Base-by-base conservation (phyloP, 2,797 vertebrate species). In the Eulemur rubriventer region DNA sequence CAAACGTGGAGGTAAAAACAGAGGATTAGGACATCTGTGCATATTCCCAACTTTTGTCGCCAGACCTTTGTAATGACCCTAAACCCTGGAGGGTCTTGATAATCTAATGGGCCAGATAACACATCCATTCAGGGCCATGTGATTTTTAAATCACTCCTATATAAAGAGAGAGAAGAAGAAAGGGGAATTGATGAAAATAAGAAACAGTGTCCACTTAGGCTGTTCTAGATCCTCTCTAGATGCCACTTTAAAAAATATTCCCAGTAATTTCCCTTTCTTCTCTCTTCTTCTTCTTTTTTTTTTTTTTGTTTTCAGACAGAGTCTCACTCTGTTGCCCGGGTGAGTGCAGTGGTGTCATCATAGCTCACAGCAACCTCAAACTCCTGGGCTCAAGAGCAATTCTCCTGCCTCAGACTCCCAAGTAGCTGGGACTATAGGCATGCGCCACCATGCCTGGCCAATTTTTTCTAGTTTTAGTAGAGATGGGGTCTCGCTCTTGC, bases 111-210 rank as follows among this genome's bases (percentile, higher is more conserved):
- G 35, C 78, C 30, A 57, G 52, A 80, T 1, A 57, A 43, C 48
- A 46, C 1, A 41, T 67, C 76, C 50, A 33, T 1, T 75, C 52
- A 57, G 69, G 30, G 33, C 65, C 14, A 48, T 24, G 16, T 50
- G 82, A 91, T 38, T 92, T 96, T 92, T 89, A 89, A 83, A 46
- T 83, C 65, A 85, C 61, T 89, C 55, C n/a, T 48, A 28, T 17
- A 70, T 43, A 50, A 65, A 82, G 65, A 85, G 26, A 88, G 41
- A 83, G 50, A 84, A 65, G 57, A 87, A n/a, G n/a, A 85, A 65
- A 89, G 33, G 22, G 43, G 41, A 43, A 55, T 65, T 59, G 30
- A 18, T 76, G 8, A 73, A 85, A 83, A 86, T 18, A 35, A 73
- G 50, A 52, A 67, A 43, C 79, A 55, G 20, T 30, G 12, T 70